phyloP scores from a whole-genome alignment of 2,888 invertebrate genomes.

The Drosophila imparisetae region DNA sequence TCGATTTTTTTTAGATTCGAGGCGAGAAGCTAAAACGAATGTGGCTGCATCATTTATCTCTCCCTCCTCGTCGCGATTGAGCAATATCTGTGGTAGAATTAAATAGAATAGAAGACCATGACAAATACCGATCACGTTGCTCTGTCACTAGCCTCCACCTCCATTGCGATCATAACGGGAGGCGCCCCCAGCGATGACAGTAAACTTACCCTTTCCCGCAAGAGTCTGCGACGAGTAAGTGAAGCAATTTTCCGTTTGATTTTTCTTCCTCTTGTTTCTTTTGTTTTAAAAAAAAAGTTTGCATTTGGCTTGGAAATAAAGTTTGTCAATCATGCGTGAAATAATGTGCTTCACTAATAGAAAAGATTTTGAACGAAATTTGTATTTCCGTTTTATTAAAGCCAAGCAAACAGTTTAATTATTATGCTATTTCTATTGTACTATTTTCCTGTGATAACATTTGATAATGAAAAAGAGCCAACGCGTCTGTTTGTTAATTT shows the following conservation, averaged over 20 bases:
- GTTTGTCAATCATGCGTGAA: not conserved
- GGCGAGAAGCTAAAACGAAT: conserved; percentile 19
- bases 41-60: conserved; percentile 20
- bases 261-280: not conserved
- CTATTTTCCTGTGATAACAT: not conserved
- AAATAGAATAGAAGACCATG: conserved; percentile 50
- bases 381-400: not conserved
- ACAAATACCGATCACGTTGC: conserved; percentile 82
- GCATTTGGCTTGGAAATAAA: not conserved
- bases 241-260: not conserved
- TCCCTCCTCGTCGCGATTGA: conserved; percentile 3
- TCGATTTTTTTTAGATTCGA: conserved; percentile 43
- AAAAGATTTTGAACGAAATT: not conserved
- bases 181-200: conserved; percentile 50
- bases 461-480: not conserved
- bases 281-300: not conserved
- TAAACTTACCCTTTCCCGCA: conserved; percentile 69
- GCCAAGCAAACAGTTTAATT: not conserved
- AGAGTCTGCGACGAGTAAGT: conserved; percentile 83
- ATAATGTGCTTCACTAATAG: not conserved
- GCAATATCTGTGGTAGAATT: not conserved
- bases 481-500: conserved; percentile 12
- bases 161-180: conserved; percentile 56
- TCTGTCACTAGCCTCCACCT: conserved; percentile 73
- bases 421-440: not conserved